Conservation (phyloP, 2,888 invertebrate species). For the Eudasyphora cyanicolor region DNA sequence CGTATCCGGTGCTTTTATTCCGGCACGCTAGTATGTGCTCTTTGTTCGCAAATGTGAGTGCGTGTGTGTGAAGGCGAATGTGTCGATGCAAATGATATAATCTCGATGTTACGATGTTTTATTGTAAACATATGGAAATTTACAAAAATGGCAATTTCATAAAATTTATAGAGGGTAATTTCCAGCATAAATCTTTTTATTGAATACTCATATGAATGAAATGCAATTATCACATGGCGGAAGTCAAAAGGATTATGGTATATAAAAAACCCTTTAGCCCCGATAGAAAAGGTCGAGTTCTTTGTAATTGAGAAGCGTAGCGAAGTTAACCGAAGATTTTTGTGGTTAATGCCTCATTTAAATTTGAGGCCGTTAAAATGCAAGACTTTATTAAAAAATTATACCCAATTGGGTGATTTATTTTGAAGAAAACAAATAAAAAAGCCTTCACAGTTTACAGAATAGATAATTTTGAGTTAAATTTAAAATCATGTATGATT, state of each 20-base stretch:
- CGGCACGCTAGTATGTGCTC: not conserved
- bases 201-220: not conserved
- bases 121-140: constrained; percentile 42
- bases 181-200: constrained; percentile 11
- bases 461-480: too few relatives aligned
- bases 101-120: constrained; percentile 48
- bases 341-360: not conserved
- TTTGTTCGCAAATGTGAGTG: not conserved
- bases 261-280: not conserved
- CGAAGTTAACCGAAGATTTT: too few relatives aligned
- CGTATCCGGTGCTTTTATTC: not conserved
- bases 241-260: not conserved
- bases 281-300: not conserved
- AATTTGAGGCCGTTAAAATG: too few relatives aligned
- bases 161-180: constrained; percentile 39
- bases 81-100: constrained; percentile 46
- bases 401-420: not conserved
- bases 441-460: too few relatives aligned
- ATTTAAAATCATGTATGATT: too few relatives aligned
- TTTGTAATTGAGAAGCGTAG: not conserved
- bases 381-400: too few relatives aligned
- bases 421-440: not conserved
- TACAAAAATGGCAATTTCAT: constrained; percentile 39
- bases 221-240: not conserved
- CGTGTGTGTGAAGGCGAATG: constrained; percentile 23